Conservation (phyloP, 64 coral and sea anemone genomes). For the Montipora capricornis region DNA sequence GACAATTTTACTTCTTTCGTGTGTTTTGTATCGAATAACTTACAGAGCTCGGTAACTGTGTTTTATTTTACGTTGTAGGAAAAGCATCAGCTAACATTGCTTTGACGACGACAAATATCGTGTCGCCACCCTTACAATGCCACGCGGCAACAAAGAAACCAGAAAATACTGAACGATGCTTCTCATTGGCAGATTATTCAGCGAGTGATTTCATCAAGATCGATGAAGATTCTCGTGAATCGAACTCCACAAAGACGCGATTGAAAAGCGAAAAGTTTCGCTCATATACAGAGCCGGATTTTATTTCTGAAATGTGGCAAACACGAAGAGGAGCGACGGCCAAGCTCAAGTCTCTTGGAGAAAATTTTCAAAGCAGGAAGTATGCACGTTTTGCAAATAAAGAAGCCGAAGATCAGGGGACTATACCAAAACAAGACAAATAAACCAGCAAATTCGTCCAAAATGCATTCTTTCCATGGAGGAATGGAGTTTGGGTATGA, state of each 20-base stretch:
- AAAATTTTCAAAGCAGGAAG: slow-evolving; percentile 12
- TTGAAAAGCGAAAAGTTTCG: background rate
- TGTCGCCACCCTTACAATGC: background rate
- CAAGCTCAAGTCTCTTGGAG: background rate
- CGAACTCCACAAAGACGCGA: background rate
- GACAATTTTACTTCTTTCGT: no score
- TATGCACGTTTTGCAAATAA: slow-evolving; percentile 15
- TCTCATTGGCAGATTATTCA: background rate
- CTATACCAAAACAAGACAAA: background rate
- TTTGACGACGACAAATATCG: slow-evolving; percentile 1
- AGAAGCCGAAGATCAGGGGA: background rate
- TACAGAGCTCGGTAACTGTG: no score
- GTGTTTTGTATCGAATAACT: no score
- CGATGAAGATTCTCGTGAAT: background rate
- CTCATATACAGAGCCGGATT: slow-evolving; percentile 15
- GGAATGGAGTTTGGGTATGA: background rate
- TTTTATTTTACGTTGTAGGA: background rate
- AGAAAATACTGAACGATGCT: background rate
- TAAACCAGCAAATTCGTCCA: background rate
- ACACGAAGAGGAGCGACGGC: background rate
- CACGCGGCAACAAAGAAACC: background rate
- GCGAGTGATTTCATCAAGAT: background rate
- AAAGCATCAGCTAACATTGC: background rate
- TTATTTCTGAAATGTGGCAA: slow-evolving; percentile 22
- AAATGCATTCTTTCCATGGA: background rate